Conservation (phyloP, 2,797 vertebrate species). For the Neoniphon sammara region DNA sequence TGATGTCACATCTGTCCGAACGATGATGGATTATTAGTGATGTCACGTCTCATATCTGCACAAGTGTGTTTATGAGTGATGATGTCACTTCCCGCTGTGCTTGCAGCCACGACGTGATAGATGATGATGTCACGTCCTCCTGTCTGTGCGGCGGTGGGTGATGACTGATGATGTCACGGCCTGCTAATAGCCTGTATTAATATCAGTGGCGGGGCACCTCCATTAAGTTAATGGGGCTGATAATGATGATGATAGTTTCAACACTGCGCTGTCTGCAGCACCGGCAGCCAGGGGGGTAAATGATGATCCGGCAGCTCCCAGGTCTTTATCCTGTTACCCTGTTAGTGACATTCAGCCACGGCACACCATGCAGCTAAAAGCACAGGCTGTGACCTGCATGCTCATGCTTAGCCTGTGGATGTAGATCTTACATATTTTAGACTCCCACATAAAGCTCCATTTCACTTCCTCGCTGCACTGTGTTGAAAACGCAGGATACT, state of each 20-base stretch:
- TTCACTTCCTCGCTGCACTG: no score
- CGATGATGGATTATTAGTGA: neutral
- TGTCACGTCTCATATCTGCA: neutral
- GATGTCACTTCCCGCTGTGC: constrained; percentile 36
- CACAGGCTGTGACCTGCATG: constrained; percentile 23
- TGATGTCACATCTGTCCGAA: constrained; percentile 1
- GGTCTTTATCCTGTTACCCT: constrained; percentile 62
- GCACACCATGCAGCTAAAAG: constrained; percentile 34
- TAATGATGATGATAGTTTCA: constrained; percentile 82
- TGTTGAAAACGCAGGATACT: no score
- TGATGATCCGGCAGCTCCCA: constrained; percentile 62
- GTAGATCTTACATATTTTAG: constrained; percentile 15
- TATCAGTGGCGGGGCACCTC: constrained; percentile 72
- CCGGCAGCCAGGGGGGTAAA: constrained; percentile 53
- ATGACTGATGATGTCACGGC: constrained; percentile 81
- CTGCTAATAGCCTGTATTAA: constrained; percentile 81
- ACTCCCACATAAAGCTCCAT: neutral
- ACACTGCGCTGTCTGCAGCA: constrained; percentile 65
- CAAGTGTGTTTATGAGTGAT: constrained; percentile 9
- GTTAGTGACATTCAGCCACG: constrained; percentile 57
- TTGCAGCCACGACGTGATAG: constrained; percentile 58
- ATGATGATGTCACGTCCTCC: constrained; percentile 57
- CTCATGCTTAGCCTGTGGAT: constrained; percentile 9
- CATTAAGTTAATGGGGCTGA: constrained; percentile 84
- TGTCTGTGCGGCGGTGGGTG: constrained; percentile 24